These are phyloP conservation scores for Arenaria interpres DNA, from an alignment of 2,113 vertebrate species.

Conservation along the genomic window DNA sequence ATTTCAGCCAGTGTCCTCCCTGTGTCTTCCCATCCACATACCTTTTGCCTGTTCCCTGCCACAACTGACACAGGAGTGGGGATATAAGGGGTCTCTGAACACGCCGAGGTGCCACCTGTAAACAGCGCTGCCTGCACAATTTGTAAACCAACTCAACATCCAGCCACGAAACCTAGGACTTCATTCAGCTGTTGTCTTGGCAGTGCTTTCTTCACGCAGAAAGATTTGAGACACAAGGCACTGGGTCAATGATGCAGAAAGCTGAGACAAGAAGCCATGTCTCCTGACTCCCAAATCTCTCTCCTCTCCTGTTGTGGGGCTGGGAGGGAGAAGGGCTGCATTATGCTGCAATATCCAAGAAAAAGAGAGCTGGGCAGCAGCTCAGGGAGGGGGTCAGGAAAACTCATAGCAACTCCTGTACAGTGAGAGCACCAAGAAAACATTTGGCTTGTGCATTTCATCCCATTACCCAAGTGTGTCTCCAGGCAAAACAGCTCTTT, in stretches of 20 bases:
- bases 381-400: not conserved
- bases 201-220: not conserved
- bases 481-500: not conserved
- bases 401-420: not conserved
- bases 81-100: not conserved
- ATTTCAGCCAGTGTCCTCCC: not conserved
- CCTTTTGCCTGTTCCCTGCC: not conserved
- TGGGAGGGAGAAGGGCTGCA: not conserved
- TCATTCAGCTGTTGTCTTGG: not conserved
- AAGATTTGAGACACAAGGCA: not conserved
- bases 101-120: not conserved
- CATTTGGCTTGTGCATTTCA: not conserved
- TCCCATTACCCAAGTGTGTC: not conserved
- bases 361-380: not conserved
- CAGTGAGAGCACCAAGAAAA: not conserved
- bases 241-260: not conserved
- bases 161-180: not conserved
- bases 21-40: not conserved
- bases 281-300: not conserved
- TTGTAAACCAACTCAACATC: not conserved
- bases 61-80: not conserved
- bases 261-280: not conserved
- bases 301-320: not conserved
- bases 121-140: not conserved
- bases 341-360: not conserved